Percentiles rank a stretch among this genome's conserved stretches.
Conservation (phyloP, 1,140 invertebrate species). For the Metopolophium dirhodum region DNA sequence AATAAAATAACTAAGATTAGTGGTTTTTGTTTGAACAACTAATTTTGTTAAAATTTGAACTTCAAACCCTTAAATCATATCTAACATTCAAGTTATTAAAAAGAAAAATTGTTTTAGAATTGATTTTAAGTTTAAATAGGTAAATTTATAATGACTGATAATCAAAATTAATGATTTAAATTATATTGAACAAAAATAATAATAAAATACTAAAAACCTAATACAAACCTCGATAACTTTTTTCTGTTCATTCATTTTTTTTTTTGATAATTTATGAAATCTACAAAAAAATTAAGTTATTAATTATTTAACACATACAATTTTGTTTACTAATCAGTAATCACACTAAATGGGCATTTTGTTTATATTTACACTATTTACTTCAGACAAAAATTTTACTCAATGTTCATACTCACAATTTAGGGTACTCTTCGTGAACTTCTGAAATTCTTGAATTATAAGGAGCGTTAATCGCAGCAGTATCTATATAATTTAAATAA, state of each 20-base stretch:
- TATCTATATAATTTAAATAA: neutral
- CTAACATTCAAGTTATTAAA: neutral
- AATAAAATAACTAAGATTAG: too few relatives aligned
- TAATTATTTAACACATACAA: neutral
- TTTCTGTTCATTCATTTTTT: neutral
- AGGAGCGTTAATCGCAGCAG: neutral
- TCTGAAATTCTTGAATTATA: neutral
- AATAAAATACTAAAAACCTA: neutral
- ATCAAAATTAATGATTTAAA: neutral
- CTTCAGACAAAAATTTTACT: neutral
- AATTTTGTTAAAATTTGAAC: neutral
- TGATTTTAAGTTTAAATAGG: neutral
- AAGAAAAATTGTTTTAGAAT: neutral
- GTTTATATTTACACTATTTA: neutral
- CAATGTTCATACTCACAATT: neutral
- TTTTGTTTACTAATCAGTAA: neutral
- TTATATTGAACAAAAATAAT: neutral
- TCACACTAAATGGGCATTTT: neutral
- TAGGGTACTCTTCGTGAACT: neutral
- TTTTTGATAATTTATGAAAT: neutral
- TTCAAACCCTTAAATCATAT: neutral
- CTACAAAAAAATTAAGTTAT: neutral
- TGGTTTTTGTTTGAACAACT: neutral
- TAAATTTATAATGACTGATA: neutral
- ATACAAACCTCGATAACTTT: neutral